phyloP scores from a whole-genome alignment of 2,113 vertebrate genomes.

The Dipodomys ordii region DNA sequence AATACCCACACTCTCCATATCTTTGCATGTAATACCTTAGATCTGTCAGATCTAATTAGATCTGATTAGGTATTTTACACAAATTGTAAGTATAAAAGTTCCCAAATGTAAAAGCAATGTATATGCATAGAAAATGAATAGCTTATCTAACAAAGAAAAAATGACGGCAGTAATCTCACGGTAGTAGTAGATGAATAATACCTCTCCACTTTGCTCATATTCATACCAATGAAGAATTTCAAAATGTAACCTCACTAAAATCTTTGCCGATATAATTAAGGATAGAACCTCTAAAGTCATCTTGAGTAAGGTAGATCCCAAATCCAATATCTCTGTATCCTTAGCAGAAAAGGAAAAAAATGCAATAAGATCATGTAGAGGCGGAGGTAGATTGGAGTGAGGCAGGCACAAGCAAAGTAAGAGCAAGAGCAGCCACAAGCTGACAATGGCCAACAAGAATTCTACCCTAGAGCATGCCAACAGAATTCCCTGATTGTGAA shows the following conservation, averaged over 20 bases:
- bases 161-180: too few relatives aligned
- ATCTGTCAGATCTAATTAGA: not conserved
- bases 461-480: not conserved
- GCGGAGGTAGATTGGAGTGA: not conserved
- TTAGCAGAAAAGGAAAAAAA: too few relatives aligned
- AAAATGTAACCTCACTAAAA: not conserved
- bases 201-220: rapidly evolving
- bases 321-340: too few relatives aligned
- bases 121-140: not conserved
- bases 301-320: not conserved
- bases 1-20: not conserved
- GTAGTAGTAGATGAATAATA: too few relatives aligned
- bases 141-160: not conserved
- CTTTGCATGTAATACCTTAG: not conserved
- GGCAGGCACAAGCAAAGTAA: rapidly evolving
- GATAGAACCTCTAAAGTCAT: not conserved
- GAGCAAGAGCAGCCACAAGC: rapidly evolving
- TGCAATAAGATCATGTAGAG: not conserved
- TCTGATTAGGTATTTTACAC: not conserved
- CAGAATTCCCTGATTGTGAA: too few relatives aligned
- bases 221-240: not conserved
- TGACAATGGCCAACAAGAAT: too few relatives aligned
- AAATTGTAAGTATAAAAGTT: not conserved
- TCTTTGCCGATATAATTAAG: not conserved
- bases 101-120: not conserved